Conservation (phyloP, 2,797 vertebrate genomes). For the Eulemur rubriventer region DNA sequence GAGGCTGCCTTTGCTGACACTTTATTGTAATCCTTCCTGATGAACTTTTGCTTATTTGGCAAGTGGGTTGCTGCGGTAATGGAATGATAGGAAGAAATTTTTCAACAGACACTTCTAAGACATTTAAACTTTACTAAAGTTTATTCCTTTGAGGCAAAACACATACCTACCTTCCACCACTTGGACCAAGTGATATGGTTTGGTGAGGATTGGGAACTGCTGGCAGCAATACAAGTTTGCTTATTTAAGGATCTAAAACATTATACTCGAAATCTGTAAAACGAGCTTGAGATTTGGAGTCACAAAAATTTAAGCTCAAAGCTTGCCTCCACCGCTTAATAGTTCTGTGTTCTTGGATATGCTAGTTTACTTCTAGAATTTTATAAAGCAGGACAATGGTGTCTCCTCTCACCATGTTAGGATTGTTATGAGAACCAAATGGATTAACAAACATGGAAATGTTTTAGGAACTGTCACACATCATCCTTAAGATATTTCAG, state of each 20-base stretch:
- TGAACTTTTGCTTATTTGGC: slow-evolving; percentile 35
- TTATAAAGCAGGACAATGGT: background rate
- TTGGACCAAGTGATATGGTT: background rate
- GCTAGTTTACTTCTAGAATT: background rate
- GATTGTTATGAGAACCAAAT: background rate
- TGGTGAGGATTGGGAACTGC: background rate
- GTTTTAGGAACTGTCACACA: background rate
- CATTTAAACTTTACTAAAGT: slow-evolving; percentile 33
- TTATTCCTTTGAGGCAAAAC: slow-evolving; percentile 31
- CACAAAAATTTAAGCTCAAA: background rate
- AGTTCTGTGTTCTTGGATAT: background rate
- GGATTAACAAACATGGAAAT: background rate
- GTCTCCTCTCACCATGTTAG: background rate
- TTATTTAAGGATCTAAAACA: background rate
- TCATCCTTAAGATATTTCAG: background rate
- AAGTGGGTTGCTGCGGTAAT: background rate
- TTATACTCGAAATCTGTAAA: background rate
- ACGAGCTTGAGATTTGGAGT: background rate
- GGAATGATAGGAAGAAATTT: background rate
- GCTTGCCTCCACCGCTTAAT: background rate
- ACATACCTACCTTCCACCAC: background rate
- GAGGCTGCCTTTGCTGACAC: background rate
- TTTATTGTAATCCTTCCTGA: slow-evolving; percentile 14
- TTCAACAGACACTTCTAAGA: background rate
- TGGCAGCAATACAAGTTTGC: background rate